Percentiles rank a stretch among this genome's conserved stretches.
These are phyloP conservation scores for Cherax quadricarinatus DNA, from an alignment of 1,140 invertebrate genomes.

Conservation along the genomic window DNA sequence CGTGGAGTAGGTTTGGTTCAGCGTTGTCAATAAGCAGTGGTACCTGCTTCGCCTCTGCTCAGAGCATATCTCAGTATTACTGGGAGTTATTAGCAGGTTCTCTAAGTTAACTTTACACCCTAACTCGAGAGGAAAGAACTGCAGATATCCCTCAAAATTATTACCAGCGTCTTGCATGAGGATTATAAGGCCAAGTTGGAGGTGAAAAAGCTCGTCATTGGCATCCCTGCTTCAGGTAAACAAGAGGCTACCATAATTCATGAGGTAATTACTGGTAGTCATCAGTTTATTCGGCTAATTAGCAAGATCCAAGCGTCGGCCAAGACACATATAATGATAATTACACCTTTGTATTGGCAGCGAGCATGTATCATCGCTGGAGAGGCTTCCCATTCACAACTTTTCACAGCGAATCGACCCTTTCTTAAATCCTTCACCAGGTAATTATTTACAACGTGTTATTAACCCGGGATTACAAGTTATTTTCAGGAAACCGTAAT, in stretches of 20 bases:
- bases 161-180: too few species aligned
- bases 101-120: not conserved
- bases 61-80: not conserved
- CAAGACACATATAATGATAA: constrained; percentile 71
- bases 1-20: constrained; percentile 64
- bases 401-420: constrained; percentile 65
- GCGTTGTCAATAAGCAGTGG: constrained; percentile 57
- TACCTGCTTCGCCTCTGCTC: not conserved
- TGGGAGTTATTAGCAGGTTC: not conserved
- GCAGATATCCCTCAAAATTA: not conserved
- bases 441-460: constrained; percentile 27
- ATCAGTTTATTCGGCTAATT: constrained; percentile 71
- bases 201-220: constrained; percentile 42
- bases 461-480: constrained; percentile 55
- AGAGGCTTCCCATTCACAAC: constrained; percentile 52
- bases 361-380: constrained; percentile 57
- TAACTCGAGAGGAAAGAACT: not conserved
- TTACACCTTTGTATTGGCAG: constrained; percentile 70
- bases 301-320: constrained; percentile 71
- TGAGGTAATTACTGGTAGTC: constrained; percentile 70
- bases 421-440: constrained; percentile 66
- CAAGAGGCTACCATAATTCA: constrained; percentile 69
- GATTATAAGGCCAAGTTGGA: not conserved
- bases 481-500: constrained; percentile 14
- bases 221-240: constrained; percentile 67